Base-by-base conservation (phyloP, 2,113 vertebrate genomes). In the Etheostoma cragini region DNA sequence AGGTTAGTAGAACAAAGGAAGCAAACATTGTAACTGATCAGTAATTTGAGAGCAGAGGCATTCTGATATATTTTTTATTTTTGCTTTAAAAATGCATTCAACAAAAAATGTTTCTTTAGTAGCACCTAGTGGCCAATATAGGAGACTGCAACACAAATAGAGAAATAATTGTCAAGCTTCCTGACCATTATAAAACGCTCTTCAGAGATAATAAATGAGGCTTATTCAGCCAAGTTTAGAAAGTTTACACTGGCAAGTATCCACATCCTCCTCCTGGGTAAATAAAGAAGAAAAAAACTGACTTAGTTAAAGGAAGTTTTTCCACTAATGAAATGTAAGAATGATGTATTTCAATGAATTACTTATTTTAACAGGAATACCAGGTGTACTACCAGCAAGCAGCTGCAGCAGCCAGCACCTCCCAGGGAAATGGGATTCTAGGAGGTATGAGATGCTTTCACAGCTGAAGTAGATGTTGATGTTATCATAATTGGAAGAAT, bases 321-420 rank as follows among this genome's bases (percentile, higher is more conserved):
- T 8, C 2, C 4, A 24, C 26, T 2, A 14, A 8, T 53, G 0
- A 53, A 33, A 21, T 21, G 33, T 63, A 17, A 54, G 54, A 38
- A 24, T 26, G 8, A 0, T 62, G 35, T 26, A 24, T 46, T 54
- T 62, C 1, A 22, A 16, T 54, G 2, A 52, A 16, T 69, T 4
- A 5, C 24, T 33, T 65, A 0, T 67, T 47, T 33, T 38, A 68
- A 60, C 94, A 98, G 95, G 97, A 98, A 66, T 99, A 96, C 84
- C 97, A 97, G 82, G 91, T 95, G 21, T 98, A 96, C 86, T 97
- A 96, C 88, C 96, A 97, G 54, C 97, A 96, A 72, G 84, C 93
- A 86, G 95, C 95, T 86, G 95, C 95, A 80, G 94, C 89, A 67
- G 76, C 96, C 76, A 97, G 98, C 78, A 94, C 95, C 2, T 97